Conservation (phyloP, 2,113 vertebrate genomes). For the Tupaia chinensis region DNA sequence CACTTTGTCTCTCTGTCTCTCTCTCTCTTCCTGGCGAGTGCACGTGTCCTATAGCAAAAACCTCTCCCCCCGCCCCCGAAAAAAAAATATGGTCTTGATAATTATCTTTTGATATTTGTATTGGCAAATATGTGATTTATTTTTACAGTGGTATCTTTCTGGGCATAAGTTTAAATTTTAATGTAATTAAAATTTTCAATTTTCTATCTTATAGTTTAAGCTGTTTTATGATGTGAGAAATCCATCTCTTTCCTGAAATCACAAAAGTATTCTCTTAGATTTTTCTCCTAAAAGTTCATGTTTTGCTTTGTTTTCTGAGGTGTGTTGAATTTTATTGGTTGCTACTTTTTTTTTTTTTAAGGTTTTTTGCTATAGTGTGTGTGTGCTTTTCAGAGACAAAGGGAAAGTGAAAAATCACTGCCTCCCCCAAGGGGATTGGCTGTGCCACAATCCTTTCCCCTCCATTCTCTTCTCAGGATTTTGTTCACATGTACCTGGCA, state of each 20-base stretch:
- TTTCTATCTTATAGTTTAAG: neutral
- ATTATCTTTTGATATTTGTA: conserved; percentile 1
- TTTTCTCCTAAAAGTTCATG: neutral
- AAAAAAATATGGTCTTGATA: neutral
- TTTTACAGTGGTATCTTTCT: neutral
- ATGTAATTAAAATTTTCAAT: neutral
- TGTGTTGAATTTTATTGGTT: neutral
- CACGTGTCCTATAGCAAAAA: no score
- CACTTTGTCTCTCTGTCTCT: no score
- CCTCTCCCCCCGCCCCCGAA: no score
- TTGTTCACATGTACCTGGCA: no score
- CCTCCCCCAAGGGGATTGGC: no score
- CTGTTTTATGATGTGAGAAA: neutral
- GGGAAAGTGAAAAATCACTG: no score
- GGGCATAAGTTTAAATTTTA: neutral
- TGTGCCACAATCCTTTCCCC: no score
- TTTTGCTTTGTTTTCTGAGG: neutral
- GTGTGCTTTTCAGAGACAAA: no score
- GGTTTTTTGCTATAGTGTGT: no score
- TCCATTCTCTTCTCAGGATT: no score
- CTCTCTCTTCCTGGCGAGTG: no score
- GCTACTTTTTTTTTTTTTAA: neutral
- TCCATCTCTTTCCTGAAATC: neutral
- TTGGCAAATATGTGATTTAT: neutral
- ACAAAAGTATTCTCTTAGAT: neutral